Percentiles rank a stretch among this genome's conserved stretches.
These are phyloP conservation scores for Drosophila pseudoobscura DNA, from an alignment of 1,140 invertebrate species.

Conservation along the genomic window DNA sequence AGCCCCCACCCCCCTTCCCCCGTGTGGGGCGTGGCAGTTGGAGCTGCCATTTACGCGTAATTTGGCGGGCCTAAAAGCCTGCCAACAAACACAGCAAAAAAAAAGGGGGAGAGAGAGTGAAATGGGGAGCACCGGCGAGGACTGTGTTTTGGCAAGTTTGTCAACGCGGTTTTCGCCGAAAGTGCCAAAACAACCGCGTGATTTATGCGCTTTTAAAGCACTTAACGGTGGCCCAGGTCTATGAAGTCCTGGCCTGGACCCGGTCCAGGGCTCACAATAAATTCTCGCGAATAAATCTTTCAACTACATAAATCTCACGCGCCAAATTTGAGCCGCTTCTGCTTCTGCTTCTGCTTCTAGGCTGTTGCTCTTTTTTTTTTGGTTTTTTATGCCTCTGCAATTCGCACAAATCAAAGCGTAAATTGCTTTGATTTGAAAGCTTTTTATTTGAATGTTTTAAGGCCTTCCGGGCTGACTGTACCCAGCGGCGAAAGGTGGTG, in stretches of 20 bases:
- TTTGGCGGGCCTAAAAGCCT: constrained; percentile 69
- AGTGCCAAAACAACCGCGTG: constrained; percentile 72
- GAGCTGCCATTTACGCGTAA: constrained; percentile 75
- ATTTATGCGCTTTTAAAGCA: constrained; percentile 82
- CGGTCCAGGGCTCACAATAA: constrained; percentile 57
- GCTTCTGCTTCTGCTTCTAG: not conserved
- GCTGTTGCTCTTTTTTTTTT: constrained; percentile 21
- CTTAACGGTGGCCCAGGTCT: constrained; percentile 72
- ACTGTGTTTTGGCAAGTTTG: constrained; percentile 61
- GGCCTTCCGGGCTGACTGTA: constrained; percentile 60
- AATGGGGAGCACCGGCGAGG: not conserved
- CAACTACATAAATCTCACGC: constrained; percentile 80
- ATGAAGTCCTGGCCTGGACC: constrained; percentile 59
- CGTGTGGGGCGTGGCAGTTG: constrained; percentile 42
- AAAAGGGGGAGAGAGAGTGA: not conserved
- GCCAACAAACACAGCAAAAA: constrained; percentile 1
- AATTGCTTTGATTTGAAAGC: constrained; percentile 81
- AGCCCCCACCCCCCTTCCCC: not conserved
- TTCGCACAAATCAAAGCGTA: constrained; percentile 77
- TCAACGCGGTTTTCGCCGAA: constrained; percentile 63
- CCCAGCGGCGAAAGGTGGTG: constrained; percentile 40
- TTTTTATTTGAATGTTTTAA: constrained; percentile 42
- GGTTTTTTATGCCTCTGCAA: constrained; percentile 12
- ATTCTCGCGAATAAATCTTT: constrained; percentile 77
- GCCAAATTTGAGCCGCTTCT: constrained; percentile 66